Conservation (phyloP, 2,797 vertebrate genomes). For the Anolis apletophallus region DNA sequence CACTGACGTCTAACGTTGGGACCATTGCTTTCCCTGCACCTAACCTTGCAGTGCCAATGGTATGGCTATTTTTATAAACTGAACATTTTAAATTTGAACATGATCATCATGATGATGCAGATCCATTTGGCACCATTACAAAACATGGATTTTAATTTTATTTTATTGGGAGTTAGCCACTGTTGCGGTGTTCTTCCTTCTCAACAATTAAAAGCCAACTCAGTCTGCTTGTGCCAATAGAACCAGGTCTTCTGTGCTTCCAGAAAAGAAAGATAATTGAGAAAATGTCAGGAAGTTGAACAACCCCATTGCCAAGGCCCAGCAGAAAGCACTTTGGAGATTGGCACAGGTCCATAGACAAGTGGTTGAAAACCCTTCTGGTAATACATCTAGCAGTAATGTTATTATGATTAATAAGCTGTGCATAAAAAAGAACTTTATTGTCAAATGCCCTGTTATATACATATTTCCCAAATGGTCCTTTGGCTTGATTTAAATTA, state of each 20-base stretch:
- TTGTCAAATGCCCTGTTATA: not conserved
- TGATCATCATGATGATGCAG: not conserved
- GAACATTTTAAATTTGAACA: not conserved
- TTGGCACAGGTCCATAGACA: slow-evolving; percentile 9
- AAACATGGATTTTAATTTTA: not conserved
- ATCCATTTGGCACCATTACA: not conserved
- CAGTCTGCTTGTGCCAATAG: not conserved
- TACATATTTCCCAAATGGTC: not conserved
- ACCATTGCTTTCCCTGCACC: not conserved
- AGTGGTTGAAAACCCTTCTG: slow-evolving; percentile 10
- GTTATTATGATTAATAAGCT: slow-evolving; percentile 23
- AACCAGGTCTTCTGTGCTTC: not conserved
- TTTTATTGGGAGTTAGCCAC: not conserved
- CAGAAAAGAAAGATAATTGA: slow-evolving; percentile 9
- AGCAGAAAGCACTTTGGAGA: slow-evolving; percentile 7
- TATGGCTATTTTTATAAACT: not conserved
- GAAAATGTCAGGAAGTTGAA: slow-evolving; percentile 16
- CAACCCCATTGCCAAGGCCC: not conserved
- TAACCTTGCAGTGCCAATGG: not conserved
- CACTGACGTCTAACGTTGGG: not conserved
- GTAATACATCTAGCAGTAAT: not conserved
- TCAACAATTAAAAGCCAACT: slow-evolving; percentile 5
- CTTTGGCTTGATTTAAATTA: slow-evolving; percentile 2
- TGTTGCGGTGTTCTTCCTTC: slow-evolving; percentile 5
- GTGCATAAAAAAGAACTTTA: not conserved